Conservation (phyloP, 2,113 vertebrate genomes). For the Montifringilla adamsi region DNA sequence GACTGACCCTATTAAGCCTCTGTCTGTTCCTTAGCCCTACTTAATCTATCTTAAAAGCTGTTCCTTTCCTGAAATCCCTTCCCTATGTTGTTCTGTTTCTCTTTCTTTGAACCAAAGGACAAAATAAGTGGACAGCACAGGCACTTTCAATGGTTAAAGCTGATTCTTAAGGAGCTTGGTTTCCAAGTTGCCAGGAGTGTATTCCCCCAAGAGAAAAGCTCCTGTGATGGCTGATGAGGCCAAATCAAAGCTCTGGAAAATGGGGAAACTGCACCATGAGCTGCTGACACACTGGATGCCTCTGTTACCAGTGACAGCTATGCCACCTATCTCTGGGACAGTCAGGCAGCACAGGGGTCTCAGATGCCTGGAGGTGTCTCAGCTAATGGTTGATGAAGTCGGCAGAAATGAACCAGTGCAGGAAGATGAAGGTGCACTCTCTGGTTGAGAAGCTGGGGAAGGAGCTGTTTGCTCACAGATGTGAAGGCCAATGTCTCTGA, state of each 20-base stretch:
- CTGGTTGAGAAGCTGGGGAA: not conserved
- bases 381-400: not conserved
- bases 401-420: not conserved
- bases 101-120: not conserved
- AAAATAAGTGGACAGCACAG: not conserved
- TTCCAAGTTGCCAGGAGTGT: not conserved
- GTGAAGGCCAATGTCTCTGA: not conserved
- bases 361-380: not conserved
- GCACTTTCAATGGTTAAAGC: not conserved
- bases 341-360: not conserved
- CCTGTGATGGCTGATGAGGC: not conserved
- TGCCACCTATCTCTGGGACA: accelerated
- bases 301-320: not conserved
- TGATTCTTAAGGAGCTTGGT: not conserved
- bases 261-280: not conserved
- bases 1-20: not conserved
- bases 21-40: not conserved
- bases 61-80: not conserved
- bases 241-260: not conserved
- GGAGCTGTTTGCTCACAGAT: not conserved
- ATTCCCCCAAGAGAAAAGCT: not conserved
- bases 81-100: not conserved
- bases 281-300: not conserved
- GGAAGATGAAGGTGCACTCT: not conserved
- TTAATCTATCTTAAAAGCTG: not conserved